Base-by-base conservation (phyloP, 64 coral and sea anemone genomes). In the Platygyra sinensis region DNA sequence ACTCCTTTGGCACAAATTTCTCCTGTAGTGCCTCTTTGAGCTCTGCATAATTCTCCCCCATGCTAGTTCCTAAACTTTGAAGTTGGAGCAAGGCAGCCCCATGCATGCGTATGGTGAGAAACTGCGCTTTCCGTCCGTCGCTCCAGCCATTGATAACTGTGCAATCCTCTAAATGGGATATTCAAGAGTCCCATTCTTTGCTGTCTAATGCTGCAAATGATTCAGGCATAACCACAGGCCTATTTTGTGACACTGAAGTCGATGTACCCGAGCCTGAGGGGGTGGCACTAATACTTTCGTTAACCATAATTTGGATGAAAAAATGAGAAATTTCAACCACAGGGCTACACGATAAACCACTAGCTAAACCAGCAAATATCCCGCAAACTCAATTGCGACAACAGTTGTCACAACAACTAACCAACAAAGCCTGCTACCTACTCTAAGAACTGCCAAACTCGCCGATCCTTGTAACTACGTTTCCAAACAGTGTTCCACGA, bases 81-180 rank as follows among this genome's bases (percentile, higher is more conserved):
- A 39, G 17, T 8, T 46, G 32, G 10, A 32, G 83, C 27, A 61
- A 8, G 0, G 83, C 83, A 19, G 59, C 29, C 0, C 64, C 61
- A 10, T 32, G 0, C 15, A 86, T 30, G 4, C 16, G 59, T 7
- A 86, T 62, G 0, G 82, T 27, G 6, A 86, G 36, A 72, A 86
- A 86, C 64, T 22, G 14, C 9, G 61, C 31, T 67, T 36, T 67
- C 5, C 16, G 16, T 20, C 4, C 65, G 14, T 31, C 2, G 16
- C 27, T 69, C 83, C 65, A 73, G 11, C 22, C 39, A 18, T 72
- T 86, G 2, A 86, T 46, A 36, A 15, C 17, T 17, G 86, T 73
- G 18, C 86, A 88, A n/a, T 72, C 17, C 27, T 88, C 51, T 0
- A 88, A 88, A 54, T 88, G 20, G 0, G 49, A 18, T 0, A 88